Conservation (phyloP, 2,113 vertebrate genomes). For the Bungarus multicinctus region DNA sequence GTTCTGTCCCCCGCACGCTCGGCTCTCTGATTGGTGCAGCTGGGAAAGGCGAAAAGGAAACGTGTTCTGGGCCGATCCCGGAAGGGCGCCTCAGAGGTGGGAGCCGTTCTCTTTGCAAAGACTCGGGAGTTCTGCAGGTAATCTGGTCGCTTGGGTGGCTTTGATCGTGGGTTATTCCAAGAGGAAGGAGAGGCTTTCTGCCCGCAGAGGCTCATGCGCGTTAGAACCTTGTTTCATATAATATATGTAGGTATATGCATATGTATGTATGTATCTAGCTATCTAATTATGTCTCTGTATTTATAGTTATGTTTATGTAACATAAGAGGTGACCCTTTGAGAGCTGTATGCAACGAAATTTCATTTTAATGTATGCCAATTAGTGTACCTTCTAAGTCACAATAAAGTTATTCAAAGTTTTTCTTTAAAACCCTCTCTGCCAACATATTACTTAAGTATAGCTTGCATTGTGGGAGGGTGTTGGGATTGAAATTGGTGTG, state of each 20-base stretch:
- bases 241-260: too few species aligned
- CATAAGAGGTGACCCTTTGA: too few species aligned
- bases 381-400: too few species aligned
- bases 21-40: background rate
- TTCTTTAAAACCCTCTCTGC: background rate
- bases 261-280: too few species aligned
- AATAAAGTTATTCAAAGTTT: too few species aligned
- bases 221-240: too few species aligned
- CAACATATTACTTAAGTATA: background rate
- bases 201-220: background rate
- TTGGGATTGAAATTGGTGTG: background rate
- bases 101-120: background rate
- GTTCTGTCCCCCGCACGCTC: background rate
- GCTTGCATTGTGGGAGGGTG: background rate
- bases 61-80: background rate
- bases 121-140: background rate
- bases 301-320: too few species aligned
- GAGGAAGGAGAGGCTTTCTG: background rate
- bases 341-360: too few species aligned
- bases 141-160: fast-evolving
- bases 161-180: background rate
- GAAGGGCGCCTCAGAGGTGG: background rate
- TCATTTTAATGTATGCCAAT: too few species aligned
- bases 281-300: too few species aligned
- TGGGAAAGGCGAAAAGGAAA: background rate